Evolutionary conservation across 2,888 invertebrate genomes (phyloP).

Genomic region (Melinaea menophilus): DNA sequence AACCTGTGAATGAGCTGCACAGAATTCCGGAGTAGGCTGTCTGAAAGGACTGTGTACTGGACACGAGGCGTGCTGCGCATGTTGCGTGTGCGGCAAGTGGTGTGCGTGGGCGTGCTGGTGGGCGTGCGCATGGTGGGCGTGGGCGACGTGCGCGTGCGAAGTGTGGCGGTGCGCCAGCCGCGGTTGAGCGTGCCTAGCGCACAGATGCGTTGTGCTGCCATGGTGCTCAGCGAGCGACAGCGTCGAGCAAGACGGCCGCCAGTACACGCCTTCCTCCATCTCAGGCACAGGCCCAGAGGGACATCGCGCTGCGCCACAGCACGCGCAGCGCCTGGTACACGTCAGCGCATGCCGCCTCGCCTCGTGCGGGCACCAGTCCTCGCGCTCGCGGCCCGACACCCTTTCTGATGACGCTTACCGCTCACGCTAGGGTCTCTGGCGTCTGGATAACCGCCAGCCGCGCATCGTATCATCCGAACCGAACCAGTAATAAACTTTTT

Average conservation of each 20-base stretch:
- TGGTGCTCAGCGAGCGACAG: conserved; percentile 72
- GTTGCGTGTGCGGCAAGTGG: conserved; percentile 65
- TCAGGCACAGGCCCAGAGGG: conserved; percentile 57
- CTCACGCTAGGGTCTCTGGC: conserved; percentile 63
- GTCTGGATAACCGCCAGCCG: conserved; percentile 56
- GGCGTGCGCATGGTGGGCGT: conserved; percentile 55
- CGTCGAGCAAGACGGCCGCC: conserved; percentile 75
- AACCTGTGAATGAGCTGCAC: conserved; percentile 73
- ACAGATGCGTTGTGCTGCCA: conserved; percentile 68
- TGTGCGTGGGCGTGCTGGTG: conserved; percentile 69
- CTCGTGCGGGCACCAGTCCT: conserved; percentile 76
- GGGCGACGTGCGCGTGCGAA: conserved; percentile 50
- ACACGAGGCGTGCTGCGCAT: conserved; percentile 75
- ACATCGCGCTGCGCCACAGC: conserved; percentile 76
- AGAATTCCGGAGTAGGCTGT: conserved; percentile 75
- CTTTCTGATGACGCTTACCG: conserved; percentile 59
- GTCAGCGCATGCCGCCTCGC: conserved; percentile 76
- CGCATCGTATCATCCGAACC: conserved; percentile 68
- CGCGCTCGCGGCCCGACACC: conserved; percentile 77
- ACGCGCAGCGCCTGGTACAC: conserved; percentile 75
- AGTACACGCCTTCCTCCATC: conserved; percentile 74
- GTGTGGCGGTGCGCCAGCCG: conserved; percentile 64
- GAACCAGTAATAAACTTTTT: conserved; percentile 25
- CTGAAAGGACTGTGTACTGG: conserved; percentile 87
- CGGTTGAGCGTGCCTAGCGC: conserved; percentile 69